Base-by-base conservation (phyloP, 64 coral and sea anemone genomes). In the Porites australiensis region DNA sequence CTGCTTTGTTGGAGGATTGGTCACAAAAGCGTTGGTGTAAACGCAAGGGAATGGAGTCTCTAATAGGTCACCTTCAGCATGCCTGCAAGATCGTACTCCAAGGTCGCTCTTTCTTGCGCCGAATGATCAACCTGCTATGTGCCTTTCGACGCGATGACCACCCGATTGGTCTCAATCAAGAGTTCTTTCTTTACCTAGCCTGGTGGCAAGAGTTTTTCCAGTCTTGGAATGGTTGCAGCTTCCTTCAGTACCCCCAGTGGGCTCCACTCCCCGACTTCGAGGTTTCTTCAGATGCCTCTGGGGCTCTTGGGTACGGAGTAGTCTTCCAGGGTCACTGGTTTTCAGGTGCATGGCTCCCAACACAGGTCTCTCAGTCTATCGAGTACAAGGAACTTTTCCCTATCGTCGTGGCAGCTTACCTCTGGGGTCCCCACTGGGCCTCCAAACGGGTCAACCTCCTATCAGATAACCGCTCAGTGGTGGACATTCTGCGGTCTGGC, bases 61-160 rank as follows among this genome's bases (percentile, higher is more conserved):
- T 88, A 37, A 82, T 92, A 2, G 79, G 79, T 65, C 55, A 77
- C 13, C 61, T 90, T 15, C 76, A 90, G 20, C 88, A 90, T 16
- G 88, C 77, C 6, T 79, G 61, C 72, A 90, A 90, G 50, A 57
- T 90, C 20, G 88, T 51, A 20, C 44, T 27, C 52, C 52, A 54
- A 54, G 52, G 87, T 37, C 55, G 72, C 49, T 52, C 88, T 1
- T 90, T 90, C 44, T n/a, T 90, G 6, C 58, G 88, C 4, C 13
- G 88, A 1, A 70, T 90, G 88, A 90, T 79, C 55, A 48, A 80
- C 50, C 9, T 70, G 2, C 74, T 90, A 0, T 37, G 59, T 12
- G 49, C 65, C 48, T 90, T 90, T 64, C 23, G 77, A 44, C 48
- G 58, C 3, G 88, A 90, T 9, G 77, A 82, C 16, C 88, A 90